Percentiles rank a stretch among this genome's conserved stretches.
Evolutionary conservation across 2,888 invertebrate genomes (phyloP).

Genomic region (Protonemura montana): DNA sequence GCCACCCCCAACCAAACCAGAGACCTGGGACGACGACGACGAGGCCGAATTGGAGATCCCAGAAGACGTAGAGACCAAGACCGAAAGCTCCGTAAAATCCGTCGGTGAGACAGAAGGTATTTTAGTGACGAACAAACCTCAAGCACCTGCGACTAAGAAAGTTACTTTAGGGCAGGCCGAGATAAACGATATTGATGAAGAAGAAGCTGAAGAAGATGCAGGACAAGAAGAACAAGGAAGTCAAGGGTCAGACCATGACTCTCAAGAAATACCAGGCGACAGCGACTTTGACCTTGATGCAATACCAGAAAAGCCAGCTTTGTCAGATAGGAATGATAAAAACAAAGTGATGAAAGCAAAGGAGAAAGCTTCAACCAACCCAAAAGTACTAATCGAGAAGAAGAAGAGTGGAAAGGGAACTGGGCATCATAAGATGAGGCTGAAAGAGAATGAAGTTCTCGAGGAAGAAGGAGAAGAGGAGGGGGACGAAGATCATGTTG

Average conservation of each 20-base stretch:
- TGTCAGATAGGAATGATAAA: background rate
- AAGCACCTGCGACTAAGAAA: background rate
- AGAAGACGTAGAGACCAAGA: background rate
- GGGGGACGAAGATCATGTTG: background rate
- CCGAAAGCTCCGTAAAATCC: background rate
- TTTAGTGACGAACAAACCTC: background rate
- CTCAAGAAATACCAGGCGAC: background rate
- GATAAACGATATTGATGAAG: background rate
- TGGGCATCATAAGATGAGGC: background rate
- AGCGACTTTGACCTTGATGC: background rate
- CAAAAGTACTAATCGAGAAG: background rate
- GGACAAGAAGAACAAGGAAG: background rate
- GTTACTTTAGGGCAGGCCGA: background rate
- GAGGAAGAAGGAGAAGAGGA: background rate
- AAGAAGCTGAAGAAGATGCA: slow-evolving; percentile 24
- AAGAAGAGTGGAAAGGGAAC: background rate
- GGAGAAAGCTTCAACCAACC: no score
- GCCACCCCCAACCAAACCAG: background rate
- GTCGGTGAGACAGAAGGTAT: background rate
- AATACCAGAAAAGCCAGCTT: background rate
- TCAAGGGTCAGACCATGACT: background rate
- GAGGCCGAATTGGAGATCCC: background rate
- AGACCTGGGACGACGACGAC: background rate
- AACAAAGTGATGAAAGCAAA: background rate
- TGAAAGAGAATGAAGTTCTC: background rate